Evolutionary conservation across 2,797 vertebrate genomes (phyloP), one percentile per base, ranked within the genome.

Genomic region (Agapornis canus): DNA sequence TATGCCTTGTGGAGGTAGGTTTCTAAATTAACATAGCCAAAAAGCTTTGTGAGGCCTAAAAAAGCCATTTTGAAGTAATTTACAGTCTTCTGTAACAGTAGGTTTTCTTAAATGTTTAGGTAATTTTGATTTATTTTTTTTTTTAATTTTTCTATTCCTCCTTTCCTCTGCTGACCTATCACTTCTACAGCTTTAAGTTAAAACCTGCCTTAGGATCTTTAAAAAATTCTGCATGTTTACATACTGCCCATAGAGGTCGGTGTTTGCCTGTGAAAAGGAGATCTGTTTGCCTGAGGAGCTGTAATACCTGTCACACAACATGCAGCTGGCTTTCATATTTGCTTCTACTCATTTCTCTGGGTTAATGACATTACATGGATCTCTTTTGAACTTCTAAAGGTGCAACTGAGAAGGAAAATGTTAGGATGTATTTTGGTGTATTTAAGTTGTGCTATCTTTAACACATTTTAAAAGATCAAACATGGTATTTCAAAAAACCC

Each of bases 251-350:
- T 60, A 93, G 94, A 95, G 93, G 89, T 95, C 94, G 35, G 49
- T 95, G 76, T 92, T 93, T 68, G 70, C 89, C 89, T 87, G 91
- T 29, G 13, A 42, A 86, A 94, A 61, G 32, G 15, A 43, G 52
- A 48, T 17, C 35, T 0, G 1, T 13, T 2, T 3, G n/a, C 32
- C n/a, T 17, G 32, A 13, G 54, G 40, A 2, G 0, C 43, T 2
- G 9, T 10, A 5, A 3, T 48, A 5, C 8, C n/a, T 22, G 17
- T 21, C 63, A 9, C 26, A 2, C 22, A 13, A 13, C 1, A 0
- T 1, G 1, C 40, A 37, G 56, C 47, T 32, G n/a, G 20, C 63
- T 71, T 59, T 82, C 65, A 2, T 37, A 48, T 32, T n/a, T 13
- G 6, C n/a, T 64, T 57, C 47, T 43, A 6, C 45, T 6, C 6